Evolutionary conservation across 2,113 vertebrate genomes (phyloP).

Genomic region (Erythrocercus mccallii): DNA sequence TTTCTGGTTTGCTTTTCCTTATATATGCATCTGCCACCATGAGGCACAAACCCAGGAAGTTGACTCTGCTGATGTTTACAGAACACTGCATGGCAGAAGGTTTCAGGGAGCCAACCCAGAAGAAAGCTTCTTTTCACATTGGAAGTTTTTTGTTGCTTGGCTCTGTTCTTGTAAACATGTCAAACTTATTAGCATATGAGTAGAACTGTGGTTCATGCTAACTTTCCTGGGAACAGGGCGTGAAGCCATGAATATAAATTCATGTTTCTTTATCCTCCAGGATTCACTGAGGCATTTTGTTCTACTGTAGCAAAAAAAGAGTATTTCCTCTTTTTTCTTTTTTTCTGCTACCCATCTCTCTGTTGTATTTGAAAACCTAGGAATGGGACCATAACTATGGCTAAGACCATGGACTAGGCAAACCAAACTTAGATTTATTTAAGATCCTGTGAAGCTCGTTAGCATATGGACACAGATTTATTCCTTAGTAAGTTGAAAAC

Average conservation of each 20-base stretch:
- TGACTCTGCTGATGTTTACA: neutral
- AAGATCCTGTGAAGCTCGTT: neutral
- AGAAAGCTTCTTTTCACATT: neutral
- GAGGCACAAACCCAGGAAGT: neutral
- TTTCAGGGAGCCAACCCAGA: neutral
- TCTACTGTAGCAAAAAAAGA: neutral
- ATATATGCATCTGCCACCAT: neutral
- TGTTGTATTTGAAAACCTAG: neutral
- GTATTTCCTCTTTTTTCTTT: neutral
- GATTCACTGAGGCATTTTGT: neutral
- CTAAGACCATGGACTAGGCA: neutral
- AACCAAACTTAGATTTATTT: neutral
- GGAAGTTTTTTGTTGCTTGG: neutral
- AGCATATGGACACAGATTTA: neutral
- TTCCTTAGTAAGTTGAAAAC: neutral
- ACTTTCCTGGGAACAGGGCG: neutral
- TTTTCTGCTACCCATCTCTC: rapidly evolving
- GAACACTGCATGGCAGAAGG: neutral
- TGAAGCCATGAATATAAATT: neutral
- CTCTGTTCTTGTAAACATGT: neutral
- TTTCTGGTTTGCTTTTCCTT: neutral
- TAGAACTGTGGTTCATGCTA: neutral
- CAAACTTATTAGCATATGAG: neutral
- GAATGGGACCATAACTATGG: neutral
- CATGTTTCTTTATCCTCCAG: neutral